These are phyloP conservation scores for Ornithoptera priamus DNA, from an alignment of 2,888 invertebrate species.

Conservation along the genomic window DNA sequence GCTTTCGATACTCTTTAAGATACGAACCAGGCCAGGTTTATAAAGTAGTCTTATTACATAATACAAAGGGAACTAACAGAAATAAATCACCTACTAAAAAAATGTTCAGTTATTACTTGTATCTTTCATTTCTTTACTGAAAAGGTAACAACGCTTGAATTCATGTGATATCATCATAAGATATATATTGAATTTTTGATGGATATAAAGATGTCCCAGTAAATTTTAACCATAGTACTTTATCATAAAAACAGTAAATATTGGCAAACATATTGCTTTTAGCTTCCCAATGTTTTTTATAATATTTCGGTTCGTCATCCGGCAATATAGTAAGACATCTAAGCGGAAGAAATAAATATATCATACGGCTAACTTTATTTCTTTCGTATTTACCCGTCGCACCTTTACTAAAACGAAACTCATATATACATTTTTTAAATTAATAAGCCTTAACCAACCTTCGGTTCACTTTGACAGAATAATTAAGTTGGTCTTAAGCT, in stretches of 20 bases:
- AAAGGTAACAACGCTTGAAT: constrained; percentile 57
- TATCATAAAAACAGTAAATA: constrained; percentile 51
- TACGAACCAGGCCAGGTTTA: background rate
- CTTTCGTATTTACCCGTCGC: background rate
- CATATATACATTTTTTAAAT: background rate
- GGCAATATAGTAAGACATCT: constrained; percentile 27
- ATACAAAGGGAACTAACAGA: background rate
- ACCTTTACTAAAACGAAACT: background rate
- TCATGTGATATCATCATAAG: constrained; percentile 54
- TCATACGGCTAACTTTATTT: background rate
- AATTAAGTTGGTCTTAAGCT: constrained; percentile 29
- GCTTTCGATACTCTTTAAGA: too few species aligned
- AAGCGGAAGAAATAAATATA: constrained; percentile 2
- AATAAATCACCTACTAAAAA: too few species aligned
- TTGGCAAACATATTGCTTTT: constrained; percentile 56
- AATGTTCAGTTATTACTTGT: constrained; percentile 38
- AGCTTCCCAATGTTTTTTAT: constrained; percentile 36
- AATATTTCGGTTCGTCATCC: constrained; percentile 34
- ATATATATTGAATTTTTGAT: constrained; percentile 41
- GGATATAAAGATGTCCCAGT: constrained; percentile 34
- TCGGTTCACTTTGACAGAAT: constrained; percentile 20
- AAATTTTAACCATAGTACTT: constrained; percentile 41
- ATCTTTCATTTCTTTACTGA: constrained; percentile 48
- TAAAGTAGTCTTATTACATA: background rate
- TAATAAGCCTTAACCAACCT: constrained; percentile 11